Base-by-base conservation (phyloP, 2,797 vertebrate species). In the Steatocranus sp. region DNA sequence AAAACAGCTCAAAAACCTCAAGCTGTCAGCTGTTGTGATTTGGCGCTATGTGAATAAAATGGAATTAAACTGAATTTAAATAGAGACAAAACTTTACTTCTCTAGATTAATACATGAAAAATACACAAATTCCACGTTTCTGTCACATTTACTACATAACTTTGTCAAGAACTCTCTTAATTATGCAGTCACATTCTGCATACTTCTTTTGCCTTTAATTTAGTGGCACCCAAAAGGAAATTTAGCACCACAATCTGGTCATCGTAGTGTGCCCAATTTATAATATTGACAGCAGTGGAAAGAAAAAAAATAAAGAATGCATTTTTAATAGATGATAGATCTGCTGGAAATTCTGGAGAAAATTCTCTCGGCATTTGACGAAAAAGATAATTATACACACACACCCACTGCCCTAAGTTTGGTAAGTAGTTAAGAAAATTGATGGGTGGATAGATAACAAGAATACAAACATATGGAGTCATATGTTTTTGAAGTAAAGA, bases 371-470 rank as follows among this genome's bases (percentile, higher is more conserved):
- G 5, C 7, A 36, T 6, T 66, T 20, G 5, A 41, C 41, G 3
- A 15, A 61, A 61, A n/a, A 61, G 10, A 61, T 61, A n/a, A 36
- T 61, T 61, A 61, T 3, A 38, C 32, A 0, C 61, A 38, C 6
- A 58, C 15, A 58, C 8, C 4, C n/a, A 0, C 20, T 66, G 20
- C 36, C 0, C 34, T 63, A 63, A 38, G 58, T 63, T 41, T 66
- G 61, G 20, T 30, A 73, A 73, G 0, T 8, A 17, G 41, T 12
- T 73, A 73, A 30, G 63, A 73, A 70, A 73, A 53, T 3, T 6
- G 20, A 51, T n/a, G 23, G 48, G 41, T 30, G 25, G 25, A 48
- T 48, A 5, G 23, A 48, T 0, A 8, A 61, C 1, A 34, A n/a
- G 17, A 34, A 34, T 34, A 61, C 32, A 61, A 61, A 34, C 18